Base-by-base conservation (phyloP, 2,113 vertebrate genomes). In the Microcebus griseorufus region DNA sequence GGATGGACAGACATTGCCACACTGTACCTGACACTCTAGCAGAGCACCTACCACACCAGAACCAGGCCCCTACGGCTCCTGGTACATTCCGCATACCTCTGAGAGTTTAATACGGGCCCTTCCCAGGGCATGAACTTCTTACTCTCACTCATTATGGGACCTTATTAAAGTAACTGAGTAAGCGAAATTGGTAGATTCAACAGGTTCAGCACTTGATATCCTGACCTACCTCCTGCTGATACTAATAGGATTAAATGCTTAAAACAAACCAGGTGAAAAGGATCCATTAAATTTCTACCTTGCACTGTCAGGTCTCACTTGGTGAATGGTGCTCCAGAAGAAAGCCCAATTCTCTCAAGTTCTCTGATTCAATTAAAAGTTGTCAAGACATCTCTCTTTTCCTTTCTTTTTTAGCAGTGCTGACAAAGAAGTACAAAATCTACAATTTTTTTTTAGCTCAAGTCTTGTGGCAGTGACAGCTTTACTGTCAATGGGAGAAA, bases 401-500 rank as follows among this genome's bases (percentile, higher is more conserved):
- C 39, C 12, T 48, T 14, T 65, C 60, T 88, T 55, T 76, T 92
- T 93, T 45, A 85, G 72, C 27, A 88, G 86, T 29, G 23, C 81
- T 64, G 81, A 93, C 58, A 86, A 94, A 88, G 81, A 97, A 97
- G 55, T 79, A 94, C 72, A 96, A 96, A 95, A 80, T 88, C 32
- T 72, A 70, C 17, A 8, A 14, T 60, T 70, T 90, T 82, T 94
- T 96, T 96, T 79, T 79, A 72, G 83, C 67, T 96, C 90, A 58
- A 32, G 88, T 92, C 76, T 83, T 80, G 9, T 83, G 42, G 90
- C 69, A 83, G 11, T 95, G 96, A 97, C 96, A 97, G 65, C 37
- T 96, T 95, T 88, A 95, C 45, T 97, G 94, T 96, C 94, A 97
- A 90, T 88, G 70, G 76, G 65, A 86, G 64, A 48, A 13, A 70